Percentiles rank a stretch among this genome's conserved stretches.
phyloP scores from a whole-genome alignment of 2,888 invertebrate species.

The Eustalomyia histrio region DNA sequence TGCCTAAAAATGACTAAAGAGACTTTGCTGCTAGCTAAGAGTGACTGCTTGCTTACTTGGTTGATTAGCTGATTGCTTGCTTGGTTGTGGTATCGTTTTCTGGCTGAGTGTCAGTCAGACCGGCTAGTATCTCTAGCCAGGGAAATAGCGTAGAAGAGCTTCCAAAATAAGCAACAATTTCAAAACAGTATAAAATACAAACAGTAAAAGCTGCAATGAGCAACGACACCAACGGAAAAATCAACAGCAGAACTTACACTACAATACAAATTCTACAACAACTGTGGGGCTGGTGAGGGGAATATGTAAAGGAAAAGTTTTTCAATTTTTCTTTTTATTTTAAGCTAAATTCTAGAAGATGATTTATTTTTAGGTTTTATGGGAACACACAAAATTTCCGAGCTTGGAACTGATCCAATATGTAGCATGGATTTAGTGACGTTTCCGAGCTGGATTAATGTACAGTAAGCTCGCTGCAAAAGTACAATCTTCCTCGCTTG shows the following conservation, averaged over 20 bases:
- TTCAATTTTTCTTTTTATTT: too few species aligned
- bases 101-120: background rate
- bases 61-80: slow-evolving; percentile 16
- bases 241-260: slow-evolving; percentile 12
- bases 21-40: slow-evolving; percentile 59
- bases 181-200: slow-evolving; percentile 70
- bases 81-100: too few species aligned
- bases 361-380: too few species aligned
- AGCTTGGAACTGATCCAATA: too few species aligned
- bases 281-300: background rate
- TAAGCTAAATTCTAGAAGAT: too few species aligned
- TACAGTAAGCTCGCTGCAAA: too few species aligned
- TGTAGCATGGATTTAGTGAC: too few species aligned
- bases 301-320: too few species aligned
- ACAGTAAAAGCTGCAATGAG: slow-evolving; percentile 67
- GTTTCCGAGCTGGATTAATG: too few species aligned
- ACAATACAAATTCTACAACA: background rate
- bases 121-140: slow-evolving; percentile 31
- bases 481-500: too few species aligned
- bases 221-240: slow-evolving; percentile 22
- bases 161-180: slow-evolving; percentile 37
- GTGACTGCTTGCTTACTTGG: slow-evolving; percentile 28
- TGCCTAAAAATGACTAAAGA: slow-evolving; percentile 78
- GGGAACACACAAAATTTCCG: too few species aligned
- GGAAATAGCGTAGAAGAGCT: slow-evolving; percentile 47